phyloP scores from a whole-genome alignment of 1,140 invertebrate species.

The Drosophila sp. region DNA sequence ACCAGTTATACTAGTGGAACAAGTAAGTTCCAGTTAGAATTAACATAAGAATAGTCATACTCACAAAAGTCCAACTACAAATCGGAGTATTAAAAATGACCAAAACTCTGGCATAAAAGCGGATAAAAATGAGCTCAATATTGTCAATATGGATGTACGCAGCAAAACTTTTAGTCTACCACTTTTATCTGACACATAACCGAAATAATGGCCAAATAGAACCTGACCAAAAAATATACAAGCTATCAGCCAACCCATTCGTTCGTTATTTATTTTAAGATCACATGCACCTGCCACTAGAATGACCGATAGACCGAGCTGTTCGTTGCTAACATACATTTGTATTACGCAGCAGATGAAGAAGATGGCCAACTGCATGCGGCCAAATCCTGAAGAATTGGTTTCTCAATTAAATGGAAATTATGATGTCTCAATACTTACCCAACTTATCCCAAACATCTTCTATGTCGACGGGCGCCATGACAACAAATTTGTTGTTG shows the following conservation, averaged over 20 bases:
- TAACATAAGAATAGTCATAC: not conserved
- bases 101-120: constrained; percentile 3
- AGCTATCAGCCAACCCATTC: constrained; percentile 1
- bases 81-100: constrained; percentile 2
- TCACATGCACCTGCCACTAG: not conserved
- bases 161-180: not conserved
- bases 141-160: not conserved
- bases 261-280: not conserved
- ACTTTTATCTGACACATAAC: not conserved
- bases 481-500: not conserved
- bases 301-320: not conserved
- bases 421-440: not conserved
- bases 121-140: not conserved
- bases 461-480: constrained; percentile 1
- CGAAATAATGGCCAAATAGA: not conserved
- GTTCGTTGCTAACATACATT: not conserved
- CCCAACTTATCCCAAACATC: not conserved
- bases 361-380: not conserved
- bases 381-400: not conserved
- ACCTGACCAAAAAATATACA: not conserved
- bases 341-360: not conserved
- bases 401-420: not conserved
- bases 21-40: not conserved
- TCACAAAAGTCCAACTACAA: not conserved
- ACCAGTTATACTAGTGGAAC: not conserved